These are phyloP conservation scores for Geophilus truncorum DNA, from an alignment of 2,888 invertebrate genomes.

Conservation along the genomic window DNA sequence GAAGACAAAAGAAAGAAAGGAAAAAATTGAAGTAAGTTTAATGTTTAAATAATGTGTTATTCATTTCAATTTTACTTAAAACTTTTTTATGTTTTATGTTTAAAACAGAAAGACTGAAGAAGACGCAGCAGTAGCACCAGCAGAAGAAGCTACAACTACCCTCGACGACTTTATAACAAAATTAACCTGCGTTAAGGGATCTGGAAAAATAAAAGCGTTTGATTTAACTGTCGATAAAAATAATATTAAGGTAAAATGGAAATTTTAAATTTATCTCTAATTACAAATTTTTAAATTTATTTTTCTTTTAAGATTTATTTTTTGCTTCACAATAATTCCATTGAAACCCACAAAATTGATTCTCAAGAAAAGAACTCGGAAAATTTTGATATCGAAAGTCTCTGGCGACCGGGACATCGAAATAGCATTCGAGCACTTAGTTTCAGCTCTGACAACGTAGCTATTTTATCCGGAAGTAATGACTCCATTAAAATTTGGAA, in stretches of 20 bases:
- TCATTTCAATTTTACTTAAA: neutral
- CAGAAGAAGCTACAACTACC: conserved; percentile 44
- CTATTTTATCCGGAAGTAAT: conserved; percentile 76
- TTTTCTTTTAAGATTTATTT: neutral
- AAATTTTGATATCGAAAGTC: neutral
- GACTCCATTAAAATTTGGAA: conserved; percentile 94
- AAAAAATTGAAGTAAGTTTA: conserved; percentile 42
- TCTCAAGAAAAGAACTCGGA: neutral
- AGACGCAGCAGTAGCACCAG: neutral
- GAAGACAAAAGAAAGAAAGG: conserved; percentile 69
- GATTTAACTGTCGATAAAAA: conserved; percentile 50
- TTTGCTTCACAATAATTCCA: conserved; percentile 18
- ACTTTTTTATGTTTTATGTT: neutral
- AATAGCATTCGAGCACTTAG: conserved; percentile 79
- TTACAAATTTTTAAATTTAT: neutral
- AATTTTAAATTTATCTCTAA: neutral
- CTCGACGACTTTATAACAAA: conserved; percentile 69
- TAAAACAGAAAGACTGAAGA: neutral
- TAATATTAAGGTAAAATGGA: neutral
- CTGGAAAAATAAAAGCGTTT: conserved; percentile 58
- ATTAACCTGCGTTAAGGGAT: conserved; percentile 58
- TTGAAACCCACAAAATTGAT: neutral
- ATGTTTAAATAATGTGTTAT: neutral
- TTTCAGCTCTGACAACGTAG: conserved; percentile 86
- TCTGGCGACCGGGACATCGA: conserved; percentile 68